Conservation (phyloP, 23 tunicate genomes). For the Styela clava region DNA sequence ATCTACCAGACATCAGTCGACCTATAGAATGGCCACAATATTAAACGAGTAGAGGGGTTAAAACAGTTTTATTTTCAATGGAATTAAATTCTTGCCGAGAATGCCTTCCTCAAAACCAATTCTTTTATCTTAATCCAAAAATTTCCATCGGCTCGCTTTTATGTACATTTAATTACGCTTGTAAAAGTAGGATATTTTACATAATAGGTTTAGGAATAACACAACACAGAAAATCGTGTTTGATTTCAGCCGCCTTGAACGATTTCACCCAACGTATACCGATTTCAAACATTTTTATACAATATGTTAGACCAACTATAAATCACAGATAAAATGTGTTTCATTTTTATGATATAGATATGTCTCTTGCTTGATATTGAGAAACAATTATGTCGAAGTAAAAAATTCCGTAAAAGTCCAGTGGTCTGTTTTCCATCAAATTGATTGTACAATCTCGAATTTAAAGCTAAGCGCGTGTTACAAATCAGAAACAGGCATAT, state of each 20-base stretch:
- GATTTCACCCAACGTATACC: not conserved
- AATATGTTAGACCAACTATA: no score
- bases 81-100: no score
- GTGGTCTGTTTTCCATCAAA: not conserved
- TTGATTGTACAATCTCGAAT: not conserved
- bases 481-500: not conserved
- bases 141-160: not conserved
- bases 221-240: not conserved
- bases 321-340: no score
- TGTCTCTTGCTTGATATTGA: no score
- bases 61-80: no score
- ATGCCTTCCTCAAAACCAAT: no score
- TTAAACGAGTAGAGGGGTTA: no score
- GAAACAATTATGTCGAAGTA: no score
- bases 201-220: not conserved
- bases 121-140: not conserved
- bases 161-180: not conserved
- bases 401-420: not conserved
- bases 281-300: not conserved
- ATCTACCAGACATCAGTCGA: no score
- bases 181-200: not conserved
- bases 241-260: not conserved
- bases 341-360: no score
- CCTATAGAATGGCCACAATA: no score
- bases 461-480: not conserved